Evolutionary conservation across 2,888 invertebrate genomes (phyloP).

Genomic region (Odontothrips loti): DNA sequence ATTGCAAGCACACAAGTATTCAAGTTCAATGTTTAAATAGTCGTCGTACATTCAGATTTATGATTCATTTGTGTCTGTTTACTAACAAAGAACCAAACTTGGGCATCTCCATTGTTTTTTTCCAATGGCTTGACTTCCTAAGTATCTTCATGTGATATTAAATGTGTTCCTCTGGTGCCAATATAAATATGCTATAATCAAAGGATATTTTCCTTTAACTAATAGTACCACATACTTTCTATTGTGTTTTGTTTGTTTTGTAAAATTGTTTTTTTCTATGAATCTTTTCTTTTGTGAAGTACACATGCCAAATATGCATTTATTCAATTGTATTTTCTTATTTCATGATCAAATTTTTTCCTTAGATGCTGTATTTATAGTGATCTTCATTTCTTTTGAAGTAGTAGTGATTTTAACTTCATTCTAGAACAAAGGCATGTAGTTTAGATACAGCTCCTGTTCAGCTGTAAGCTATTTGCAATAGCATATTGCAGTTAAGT

Average conservation of each 20-base stretch:
- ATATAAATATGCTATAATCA: background rate
- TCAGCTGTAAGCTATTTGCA: too few species aligned
- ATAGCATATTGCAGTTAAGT: too few species aligned
- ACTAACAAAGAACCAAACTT: background rate
- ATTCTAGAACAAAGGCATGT: background rate
- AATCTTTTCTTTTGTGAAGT: background rate
- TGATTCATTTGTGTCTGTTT: background rate
- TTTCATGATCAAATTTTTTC: background rate
- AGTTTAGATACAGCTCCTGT: too few species aligned
- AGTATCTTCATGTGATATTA: conserved; percentile 12
- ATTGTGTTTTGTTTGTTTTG: background rate
- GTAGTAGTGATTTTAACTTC: too few species aligned
- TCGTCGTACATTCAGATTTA: background rate
- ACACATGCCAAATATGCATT: conserved; percentile 19
- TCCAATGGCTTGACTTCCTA: background rate
- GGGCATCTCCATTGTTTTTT: background rate
- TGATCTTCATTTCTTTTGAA: too few species aligned
- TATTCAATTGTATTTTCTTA: background rate
- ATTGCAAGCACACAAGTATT: background rate
- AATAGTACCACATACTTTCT: background rate
- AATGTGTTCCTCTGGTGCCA: conserved; percentile 22
- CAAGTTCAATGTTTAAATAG: background rate
- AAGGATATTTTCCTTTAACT: background rate
- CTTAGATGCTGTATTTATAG: background rate
- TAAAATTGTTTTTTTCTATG: background rate